These are phyloP conservation scores for Cylindroiulus punctatus DNA, from an alignment of 2,888 invertebrate species.

Conservation along the genomic window DNA sequence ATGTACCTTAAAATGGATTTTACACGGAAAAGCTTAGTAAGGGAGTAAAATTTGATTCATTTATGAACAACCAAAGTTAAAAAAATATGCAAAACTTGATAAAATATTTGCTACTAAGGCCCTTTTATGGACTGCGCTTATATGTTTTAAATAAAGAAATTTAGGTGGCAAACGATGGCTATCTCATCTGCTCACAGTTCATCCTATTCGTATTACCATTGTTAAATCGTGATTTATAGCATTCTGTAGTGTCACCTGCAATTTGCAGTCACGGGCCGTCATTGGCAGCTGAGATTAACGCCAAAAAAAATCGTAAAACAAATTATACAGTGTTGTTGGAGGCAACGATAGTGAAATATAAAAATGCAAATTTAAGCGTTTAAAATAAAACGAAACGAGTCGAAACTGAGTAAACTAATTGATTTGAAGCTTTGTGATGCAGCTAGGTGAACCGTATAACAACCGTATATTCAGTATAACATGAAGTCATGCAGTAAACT, in stretches of 20 bases:
- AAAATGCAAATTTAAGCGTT: background rate
- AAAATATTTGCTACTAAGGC: no score
- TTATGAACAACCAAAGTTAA: no score
- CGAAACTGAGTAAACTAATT: background rate
- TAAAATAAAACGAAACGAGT: background rate
- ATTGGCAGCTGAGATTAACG: background rate
- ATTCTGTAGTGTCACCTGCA: background rate
- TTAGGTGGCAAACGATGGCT: background rate
- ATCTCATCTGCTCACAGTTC: background rate
- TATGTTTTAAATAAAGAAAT: slow-evolving; percentile 6
- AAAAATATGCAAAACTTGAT: no score
- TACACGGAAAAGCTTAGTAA: no score
- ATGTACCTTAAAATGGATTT: no score
- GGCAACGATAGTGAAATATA: background rate
- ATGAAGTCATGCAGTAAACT: no score
- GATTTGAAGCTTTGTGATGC: background rate
- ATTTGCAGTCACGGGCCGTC: background rate
- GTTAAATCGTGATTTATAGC: background rate
- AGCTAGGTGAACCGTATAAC: background rate
- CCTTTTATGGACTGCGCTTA: no score
- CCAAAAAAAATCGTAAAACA: no score
- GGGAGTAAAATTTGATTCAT: no score
- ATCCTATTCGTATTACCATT: background rate
- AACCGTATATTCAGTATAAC: no score
- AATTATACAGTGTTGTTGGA: no score